phyloP scores from a whole-genome alignment of 2,888 invertebrate species.

The Aspidiotus rigidus region DNA sequence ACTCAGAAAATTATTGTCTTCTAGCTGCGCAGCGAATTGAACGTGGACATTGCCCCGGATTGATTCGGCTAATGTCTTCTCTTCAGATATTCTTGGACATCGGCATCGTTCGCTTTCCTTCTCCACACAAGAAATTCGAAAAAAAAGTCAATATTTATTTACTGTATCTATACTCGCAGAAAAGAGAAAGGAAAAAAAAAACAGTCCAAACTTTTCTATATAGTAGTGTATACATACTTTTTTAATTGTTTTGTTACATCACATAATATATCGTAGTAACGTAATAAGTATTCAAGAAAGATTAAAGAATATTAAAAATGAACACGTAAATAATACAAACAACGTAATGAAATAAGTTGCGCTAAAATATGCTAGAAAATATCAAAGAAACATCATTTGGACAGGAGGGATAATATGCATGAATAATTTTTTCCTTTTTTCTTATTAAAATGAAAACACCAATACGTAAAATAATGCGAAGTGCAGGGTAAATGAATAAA shows the following conservation, averaged over 20 bases:
- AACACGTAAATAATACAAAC: constrained; percentile 34
- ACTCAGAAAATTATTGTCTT: no score
- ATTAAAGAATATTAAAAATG: constrained; percentile 33
- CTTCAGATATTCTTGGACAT: no score
- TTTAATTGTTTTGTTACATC: constrained; percentile 30
- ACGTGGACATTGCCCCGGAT: no score
- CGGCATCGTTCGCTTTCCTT: no score
- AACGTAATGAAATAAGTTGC: constrained; percentile 33
- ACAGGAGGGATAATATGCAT: constrained; percentile 15
- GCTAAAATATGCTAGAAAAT: constrained; percentile 29
- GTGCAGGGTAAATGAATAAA: neutral
- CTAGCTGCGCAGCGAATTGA: no score
- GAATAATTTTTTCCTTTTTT: no score
- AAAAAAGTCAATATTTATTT: no score
- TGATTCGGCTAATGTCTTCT: no score
- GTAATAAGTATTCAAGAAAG: constrained; percentile 25
- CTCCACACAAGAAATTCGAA: no score
- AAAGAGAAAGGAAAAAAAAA: no score
- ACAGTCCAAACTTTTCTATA: no score
- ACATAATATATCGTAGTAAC: constrained; percentile 30
- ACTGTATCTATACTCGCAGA: no score
- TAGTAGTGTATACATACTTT: constrained; percentile 2
- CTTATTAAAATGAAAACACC: constrained; percentile 16
- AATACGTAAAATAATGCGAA: constrained; percentile 28
- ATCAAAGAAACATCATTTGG: constrained; percentile 21